Percentiles rank a stretch among this genome's conserved stretches.
phyloP scores from a whole-genome alignment of 2,113 vertebrate species.

The Todiramphus saurophagus region DNA sequence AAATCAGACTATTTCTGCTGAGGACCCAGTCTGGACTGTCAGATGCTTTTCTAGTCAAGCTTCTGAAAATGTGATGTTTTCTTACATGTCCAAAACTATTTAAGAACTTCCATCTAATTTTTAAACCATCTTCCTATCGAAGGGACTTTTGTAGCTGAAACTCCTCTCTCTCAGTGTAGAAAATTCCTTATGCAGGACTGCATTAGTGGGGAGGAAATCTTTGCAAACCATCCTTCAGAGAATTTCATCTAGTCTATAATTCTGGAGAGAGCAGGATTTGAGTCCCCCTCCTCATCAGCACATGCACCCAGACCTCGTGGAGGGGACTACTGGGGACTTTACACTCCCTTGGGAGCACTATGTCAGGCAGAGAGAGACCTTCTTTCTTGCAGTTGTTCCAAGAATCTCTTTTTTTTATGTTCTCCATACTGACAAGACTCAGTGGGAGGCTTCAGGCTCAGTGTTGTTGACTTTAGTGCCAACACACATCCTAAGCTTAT shows the following conservation, averaged over 20 bases:
- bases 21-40: slow-evolving; percentile 22
- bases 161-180: neutral
- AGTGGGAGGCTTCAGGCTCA: neutral
- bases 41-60: slow-evolving; percentile 56
- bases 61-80: slow-evolving; percentile 50
- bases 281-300: neutral
- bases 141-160: neutral
- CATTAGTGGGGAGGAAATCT: neutral
- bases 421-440: neutral
- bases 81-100: slow-evolving; percentile 35
- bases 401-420: neutral
- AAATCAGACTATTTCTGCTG: slow-evolving; percentile 38
- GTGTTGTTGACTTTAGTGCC: neutral
- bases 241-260: neutral
- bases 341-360: neutral
- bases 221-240: neutral
- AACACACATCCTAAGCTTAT: neutral
- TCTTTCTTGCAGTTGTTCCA: neutral
- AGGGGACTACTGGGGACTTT: neutral
- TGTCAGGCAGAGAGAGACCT: neutral
- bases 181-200: neutral
- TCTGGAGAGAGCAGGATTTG: neutral
- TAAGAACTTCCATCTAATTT: neutral
- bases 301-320: fast-evolving
- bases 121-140: neutral